Conservation (phyloP, 2,797 vertebrate genomes). For the Gobionotothen gibberifrons region DNA sequence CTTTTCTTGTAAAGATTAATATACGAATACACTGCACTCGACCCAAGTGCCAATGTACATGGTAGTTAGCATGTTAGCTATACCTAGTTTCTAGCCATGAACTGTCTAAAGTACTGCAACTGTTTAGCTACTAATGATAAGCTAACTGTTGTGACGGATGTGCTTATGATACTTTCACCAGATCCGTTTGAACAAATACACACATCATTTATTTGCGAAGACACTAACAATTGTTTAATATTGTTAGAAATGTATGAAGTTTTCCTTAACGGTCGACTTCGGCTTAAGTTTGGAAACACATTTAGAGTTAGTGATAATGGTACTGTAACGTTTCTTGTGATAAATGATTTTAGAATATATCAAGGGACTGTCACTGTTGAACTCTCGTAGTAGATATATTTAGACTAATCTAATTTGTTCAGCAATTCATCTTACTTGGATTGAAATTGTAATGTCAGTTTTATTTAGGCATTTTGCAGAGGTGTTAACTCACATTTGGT, state of each 20-base stretch:
- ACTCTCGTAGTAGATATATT: too few species aligned
- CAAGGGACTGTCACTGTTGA: too few species aligned
- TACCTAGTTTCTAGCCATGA: background rate
- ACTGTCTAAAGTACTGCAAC: background rate
- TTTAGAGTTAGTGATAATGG: background rate
- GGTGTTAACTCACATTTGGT: too few species aligned
- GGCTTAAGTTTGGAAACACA: background rate
- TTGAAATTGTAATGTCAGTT: too few species aligned
- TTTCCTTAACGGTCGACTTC: background rate
- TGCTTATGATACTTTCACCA: background rate
- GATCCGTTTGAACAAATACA: background rate
- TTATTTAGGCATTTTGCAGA: too few species aligned
- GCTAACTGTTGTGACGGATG: background rate
- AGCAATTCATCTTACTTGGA: too few species aligned
- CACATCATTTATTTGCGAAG: background rate
- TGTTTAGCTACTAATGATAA: background rate
- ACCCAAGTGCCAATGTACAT: background rate
- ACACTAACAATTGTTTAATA: background rate
- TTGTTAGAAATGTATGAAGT: background rate
- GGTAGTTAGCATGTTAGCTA: fast-evolving
- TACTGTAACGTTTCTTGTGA: background rate
- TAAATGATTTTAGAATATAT: too few species aligned
- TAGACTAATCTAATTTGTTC: too few species aligned
- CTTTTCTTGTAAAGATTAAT: background rate
- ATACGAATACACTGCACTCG: background rate